phyloP scores from a whole-genome alignment of 2,888 invertebrate genomes.

The Pristionchus arcanus region DNA sequence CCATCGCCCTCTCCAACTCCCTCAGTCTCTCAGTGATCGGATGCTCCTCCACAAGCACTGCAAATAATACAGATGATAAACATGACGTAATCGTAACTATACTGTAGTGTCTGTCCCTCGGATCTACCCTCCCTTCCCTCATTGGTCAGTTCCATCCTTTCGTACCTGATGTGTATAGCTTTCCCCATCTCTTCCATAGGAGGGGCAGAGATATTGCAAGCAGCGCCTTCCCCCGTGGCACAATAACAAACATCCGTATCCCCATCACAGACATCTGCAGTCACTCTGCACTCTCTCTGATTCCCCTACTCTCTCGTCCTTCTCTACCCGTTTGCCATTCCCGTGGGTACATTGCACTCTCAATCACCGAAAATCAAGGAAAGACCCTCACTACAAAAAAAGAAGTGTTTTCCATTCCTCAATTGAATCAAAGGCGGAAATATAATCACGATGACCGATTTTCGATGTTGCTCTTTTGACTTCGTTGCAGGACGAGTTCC shows the following conservation, averaged over 20 bases:
- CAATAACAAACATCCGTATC: background rate
- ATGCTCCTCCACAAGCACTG: conserved; percentile 54
- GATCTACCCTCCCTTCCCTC: background rate
- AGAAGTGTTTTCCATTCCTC: background rate
- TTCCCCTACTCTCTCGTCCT: background rate
- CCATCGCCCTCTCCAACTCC: conserved; percentile 48
- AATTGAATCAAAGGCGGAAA: background rate
- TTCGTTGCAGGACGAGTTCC: background rate
- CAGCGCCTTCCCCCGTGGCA: background rate
- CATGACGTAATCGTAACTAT: background rate
- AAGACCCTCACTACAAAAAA: background rate
- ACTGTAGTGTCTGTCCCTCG: conserved; percentile 10
- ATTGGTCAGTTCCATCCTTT: background rate
- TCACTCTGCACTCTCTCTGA: background rate
- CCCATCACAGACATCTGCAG: background rate
- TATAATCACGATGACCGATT: background rate
- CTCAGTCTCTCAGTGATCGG: conserved; percentile 45
- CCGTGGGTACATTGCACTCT: background rate
- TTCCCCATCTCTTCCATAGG: conserved; percentile 1
- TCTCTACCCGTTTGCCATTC: background rate
- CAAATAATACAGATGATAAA: background rate
- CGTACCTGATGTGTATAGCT: background rate
- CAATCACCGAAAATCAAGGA: background rate
- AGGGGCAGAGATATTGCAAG: background rate
- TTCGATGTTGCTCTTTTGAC: background rate